Conservation (phyloP, 1,140 invertebrate genomes). For the Ctenoplectra terminalis region DNA sequence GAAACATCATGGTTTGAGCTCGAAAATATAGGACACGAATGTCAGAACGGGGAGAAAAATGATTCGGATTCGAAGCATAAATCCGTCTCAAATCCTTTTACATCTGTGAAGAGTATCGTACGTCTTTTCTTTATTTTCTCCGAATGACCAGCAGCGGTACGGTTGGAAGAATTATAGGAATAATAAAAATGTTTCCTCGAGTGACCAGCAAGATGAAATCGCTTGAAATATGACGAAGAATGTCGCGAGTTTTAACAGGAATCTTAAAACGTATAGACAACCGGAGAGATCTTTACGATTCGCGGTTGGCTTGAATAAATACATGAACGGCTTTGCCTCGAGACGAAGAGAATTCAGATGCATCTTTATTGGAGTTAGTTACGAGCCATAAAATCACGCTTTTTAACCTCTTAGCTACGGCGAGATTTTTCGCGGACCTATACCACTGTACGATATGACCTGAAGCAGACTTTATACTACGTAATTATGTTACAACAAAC, state of each 20-base stretch:
- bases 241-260: not conserved
- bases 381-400: too few relatives aligned
- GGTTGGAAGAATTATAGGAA: conserved; percentile 7
- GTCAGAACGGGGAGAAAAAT: conserved; percentile 8
- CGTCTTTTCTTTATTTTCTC: not conserved
- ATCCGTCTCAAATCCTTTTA: conserved; percentile 28
- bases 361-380: too few relatives aligned
- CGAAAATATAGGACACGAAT: conserved; percentile 17
- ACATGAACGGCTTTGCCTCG: too few relatives aligned
- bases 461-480: too few relatives aligned
- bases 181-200: conserved; percentile 17
- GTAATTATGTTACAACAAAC: too few relatives aligned
- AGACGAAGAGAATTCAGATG: too few relatives aligned
- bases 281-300: too few relatives aligned
- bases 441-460: too few relatives aligned
- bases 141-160: not conserved
- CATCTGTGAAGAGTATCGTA: conserved; percentile 8
- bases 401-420: too few relatives aligned
- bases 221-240: not conserved
- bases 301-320: too few relatives aligned
- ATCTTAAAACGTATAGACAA: not conserved
- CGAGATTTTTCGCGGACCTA: too few relatives aligned
- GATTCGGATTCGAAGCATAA: conserved; percentile 30
- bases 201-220: not conserved
- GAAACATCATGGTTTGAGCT: not conserved